phyloP scores from a whole-genome alignment of 2,888 invertebrate species.

The Dendrolimus houi region DNA sequence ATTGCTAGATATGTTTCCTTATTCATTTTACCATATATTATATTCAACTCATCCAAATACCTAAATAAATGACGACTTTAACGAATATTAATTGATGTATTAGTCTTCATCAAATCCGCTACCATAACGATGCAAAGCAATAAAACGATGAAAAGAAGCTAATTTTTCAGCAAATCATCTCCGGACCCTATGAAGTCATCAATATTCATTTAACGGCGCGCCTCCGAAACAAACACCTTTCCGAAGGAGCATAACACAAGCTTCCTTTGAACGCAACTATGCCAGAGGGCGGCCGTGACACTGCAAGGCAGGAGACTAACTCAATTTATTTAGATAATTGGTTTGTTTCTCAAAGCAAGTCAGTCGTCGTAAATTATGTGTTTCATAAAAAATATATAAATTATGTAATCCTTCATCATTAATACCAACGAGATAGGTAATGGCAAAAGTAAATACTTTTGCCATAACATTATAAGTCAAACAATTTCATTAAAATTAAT shows the following conservation, averaged over 20 bases:
- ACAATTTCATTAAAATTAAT: too few relatives aligned
- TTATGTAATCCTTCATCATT: too few relatives aligned
- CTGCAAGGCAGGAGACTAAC: conserved; percentile 38
- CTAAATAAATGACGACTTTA: conserved; percentile 14
- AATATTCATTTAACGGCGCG: conserved; percentile 73
- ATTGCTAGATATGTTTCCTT: too few relatives aligned
- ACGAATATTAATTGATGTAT: conserved; percentile 69
- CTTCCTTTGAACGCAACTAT: conserved; percentile 63
- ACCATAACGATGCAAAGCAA: conserved; percentile 54
- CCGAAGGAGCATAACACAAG: conserved; percentile 45
- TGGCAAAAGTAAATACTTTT: too few relatives aligned
- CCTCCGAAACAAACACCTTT: conserved; percentile 72
- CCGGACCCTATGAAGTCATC: conserved; percentile 70
- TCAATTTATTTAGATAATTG: conserved; percentile 70
- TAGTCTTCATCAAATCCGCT: conserved; percentile 67
- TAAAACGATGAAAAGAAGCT: conserved; percentile 74
- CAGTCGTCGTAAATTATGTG: conserved; percentile 34
- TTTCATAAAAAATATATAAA: neutral
- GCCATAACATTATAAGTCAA: too few relatives aligned
- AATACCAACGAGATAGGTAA: too few relatives aligned
- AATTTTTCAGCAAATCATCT: conserved; percentile 75
- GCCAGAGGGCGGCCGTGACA: conserved; percentile 38
- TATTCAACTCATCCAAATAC: too few relatives aligned
- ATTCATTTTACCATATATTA: too few relatives aligned
- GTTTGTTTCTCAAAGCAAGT: conserved; percentile 54